Percentiles rank a stretch among this genome's conserved stretches.
Evolutionary conservation across 2,797 vertebrate genomes (phyloP).

Genomic region (Amazona finschi): DNA sequence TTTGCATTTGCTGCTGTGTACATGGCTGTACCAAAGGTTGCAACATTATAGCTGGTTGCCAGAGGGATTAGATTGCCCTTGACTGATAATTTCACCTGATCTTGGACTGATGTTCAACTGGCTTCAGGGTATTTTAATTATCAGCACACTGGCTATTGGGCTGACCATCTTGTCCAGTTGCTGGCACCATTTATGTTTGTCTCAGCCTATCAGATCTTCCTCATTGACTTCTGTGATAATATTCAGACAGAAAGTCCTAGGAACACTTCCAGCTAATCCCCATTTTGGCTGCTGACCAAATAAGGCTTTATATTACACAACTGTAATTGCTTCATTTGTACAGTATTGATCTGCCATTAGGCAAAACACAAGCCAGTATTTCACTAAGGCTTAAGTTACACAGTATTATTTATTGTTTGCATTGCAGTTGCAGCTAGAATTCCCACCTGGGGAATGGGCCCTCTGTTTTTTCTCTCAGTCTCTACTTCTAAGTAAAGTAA

Average conservation of each 20-base stretch:
- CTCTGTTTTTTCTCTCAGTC: background rate
- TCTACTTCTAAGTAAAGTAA: slow-evolving; percentile 14
- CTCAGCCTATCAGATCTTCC: slow-evolving; percentile 57
- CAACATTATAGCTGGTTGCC: background rate
- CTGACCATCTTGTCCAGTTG: background rate
- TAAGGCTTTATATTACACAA: slow-evolving; percentile 52
- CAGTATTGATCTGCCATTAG: slow-evolving; percentile 54
- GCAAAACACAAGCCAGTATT: slow-evolving; percentile 38
- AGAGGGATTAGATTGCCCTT: slow-evolving; percentile 33
- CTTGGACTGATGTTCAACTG: slow-evolving; percentile 23
- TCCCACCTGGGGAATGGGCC: background rate
- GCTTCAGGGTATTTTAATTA: slow-evolving; percentile 61
- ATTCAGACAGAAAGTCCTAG: slow-evolving; percentile 59
- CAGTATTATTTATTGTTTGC: background rate
- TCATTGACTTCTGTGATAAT: slow-evolving; percentile 53
- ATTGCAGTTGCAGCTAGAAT: background rate
- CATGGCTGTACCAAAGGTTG: background rate
- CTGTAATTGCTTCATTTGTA: slow-evolving; percentile 60
- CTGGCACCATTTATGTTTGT: slow-evolving; percentile 33
- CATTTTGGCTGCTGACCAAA: slow-evolving; percentile 57
- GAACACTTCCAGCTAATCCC: slow-evolving; percentile 65
- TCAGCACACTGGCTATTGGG: slow-evolving; percentile 7
- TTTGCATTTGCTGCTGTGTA: background rate
- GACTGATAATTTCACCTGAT: slow-evolving; percentile 50
- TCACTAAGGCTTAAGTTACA: background rate